Base-by-base conservation (phyloP, 1,140 invertebrate genomes). In the Drosophila sturtevanti region DNA sequence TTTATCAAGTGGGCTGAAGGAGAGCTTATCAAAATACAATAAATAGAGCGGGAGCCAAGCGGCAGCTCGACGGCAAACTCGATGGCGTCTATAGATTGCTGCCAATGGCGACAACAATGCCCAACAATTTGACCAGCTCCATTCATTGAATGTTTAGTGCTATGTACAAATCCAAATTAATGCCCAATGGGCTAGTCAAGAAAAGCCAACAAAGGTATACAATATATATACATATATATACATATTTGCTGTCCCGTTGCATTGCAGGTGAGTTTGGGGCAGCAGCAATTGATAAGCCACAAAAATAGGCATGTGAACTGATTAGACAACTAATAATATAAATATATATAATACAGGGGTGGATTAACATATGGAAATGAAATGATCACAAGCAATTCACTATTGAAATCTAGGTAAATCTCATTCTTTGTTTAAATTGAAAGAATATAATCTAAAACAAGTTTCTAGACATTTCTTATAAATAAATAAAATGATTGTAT, bases 71-170 rank as follows among this genome's bases (percentile, higher is more conserved):
- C 68, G 68, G n/a, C 77, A 58, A 51, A 44, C 52, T 48, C 84
- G 82, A 89, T 86, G 82, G 79, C 82, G 82, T 87, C 82, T 89
- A 89, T 87, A 87, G 82, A 86, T 86, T 86, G 81, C 79, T 75
- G 60, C 75, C 79, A 70, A 76, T 76, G 82, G 75, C 82, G 79
- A 84, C 84, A 89, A 84, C 58, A 79, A 79, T 81, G 68, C 59
- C 59, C 71, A 64, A 82, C 70, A 78, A 10, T 87, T 82, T 82
- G 81, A 86, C 81, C 81, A 87, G 67, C 54, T 75, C 74, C 66
- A 77, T 73, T 79, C 77, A 77, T 76, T 51, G 69, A 61, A 63
- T 72, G 67, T 54, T 74, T n/a, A n/a, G n/a, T n/a, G 67, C 70
- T 38, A 54, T 4, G 60, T 69, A 79, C 81, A 86, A 86, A 86